Conservation (phyloP, 2,888 invertebrate species). For the Brachyptera putata region DNA sequence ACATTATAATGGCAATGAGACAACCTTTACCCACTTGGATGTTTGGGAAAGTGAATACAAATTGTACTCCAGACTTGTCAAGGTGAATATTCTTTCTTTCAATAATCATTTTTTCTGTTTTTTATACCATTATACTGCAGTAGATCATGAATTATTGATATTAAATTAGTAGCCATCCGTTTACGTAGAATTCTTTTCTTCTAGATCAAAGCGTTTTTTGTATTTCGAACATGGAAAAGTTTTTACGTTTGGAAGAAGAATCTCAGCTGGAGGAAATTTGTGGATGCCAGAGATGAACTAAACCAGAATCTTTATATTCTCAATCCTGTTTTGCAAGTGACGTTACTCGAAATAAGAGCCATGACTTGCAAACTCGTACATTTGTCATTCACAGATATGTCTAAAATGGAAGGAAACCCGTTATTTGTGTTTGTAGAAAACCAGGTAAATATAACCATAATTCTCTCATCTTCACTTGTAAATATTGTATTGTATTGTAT, state of each 20-base stretch:
- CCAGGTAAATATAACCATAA: conserved; percentile 56
- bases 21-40: conserved; percentile 70
- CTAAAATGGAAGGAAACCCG: conserved; percentile 48
- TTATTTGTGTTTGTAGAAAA: conserved; percentile 67
- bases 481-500: too few species aligned
- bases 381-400: conserved; percentile 58
- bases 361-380: conserved; percentile 62
- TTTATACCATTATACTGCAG: too few species aligned
- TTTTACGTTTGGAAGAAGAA: conserved; percentile 77
- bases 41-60: conserved; percentile 80
- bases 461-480: too few species aligned
- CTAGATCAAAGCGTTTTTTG: conserved; percentile 62
- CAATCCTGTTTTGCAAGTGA: conserved; percentile 65
- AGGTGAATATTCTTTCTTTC: conserved; percentile 57
- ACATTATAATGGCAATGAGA: conserved; percentile 66
- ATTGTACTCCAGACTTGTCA: conserved; percentile 71
- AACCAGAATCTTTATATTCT: conserved; percentile 68
- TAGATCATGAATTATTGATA: too few species aligned
- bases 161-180: too few species aligned
- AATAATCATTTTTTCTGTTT: too few species aligned
- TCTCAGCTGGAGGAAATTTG: conserved; percentile 64
- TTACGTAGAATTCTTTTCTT: too few species aligned
- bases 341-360: conserved; percentile 64
- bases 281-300: conserved; percentile 54
- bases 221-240: conserved; percentile 72